Evolutionary conservation across 2,888 invertebrate species (phyloP).

Genomic region (Seira musarum): DNA sequence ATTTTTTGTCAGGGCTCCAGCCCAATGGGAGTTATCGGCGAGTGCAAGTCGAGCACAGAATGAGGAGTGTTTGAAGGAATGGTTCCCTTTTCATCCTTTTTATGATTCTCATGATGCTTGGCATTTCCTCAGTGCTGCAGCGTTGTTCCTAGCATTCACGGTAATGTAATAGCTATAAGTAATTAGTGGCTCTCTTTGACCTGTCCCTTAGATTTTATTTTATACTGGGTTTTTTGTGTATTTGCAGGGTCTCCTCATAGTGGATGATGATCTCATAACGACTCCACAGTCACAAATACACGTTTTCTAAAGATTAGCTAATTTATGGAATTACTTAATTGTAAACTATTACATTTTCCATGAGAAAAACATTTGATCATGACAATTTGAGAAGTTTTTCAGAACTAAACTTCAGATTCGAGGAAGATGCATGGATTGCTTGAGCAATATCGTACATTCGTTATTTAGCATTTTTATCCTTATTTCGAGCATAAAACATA

Average conservation of each 20-base stretch:
- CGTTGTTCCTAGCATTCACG: slow-evolving; percentile 74
- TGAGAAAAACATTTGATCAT: no score
- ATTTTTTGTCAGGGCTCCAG: slow-evolving; percentile 64
- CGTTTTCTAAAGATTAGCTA: slow-evolving; percentile 67
- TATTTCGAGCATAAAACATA: no score
- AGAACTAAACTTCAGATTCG: no score
- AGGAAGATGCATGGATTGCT: no score
- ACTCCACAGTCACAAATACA: slow-evolving; percentile 63
- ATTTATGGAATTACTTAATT: no score
- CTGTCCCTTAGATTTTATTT: not conserved
- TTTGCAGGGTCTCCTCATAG: slow-evolving; percentile 64
- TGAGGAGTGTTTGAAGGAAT: slow-evolving; percentile 60
- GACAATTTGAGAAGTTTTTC: no score
- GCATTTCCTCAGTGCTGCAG: slow-evolving; percentile 74
- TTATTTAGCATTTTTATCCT: no score
- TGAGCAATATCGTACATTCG: no score
- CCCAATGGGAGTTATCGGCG: slow-evolving; percentile 67
- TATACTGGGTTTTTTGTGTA: not conserved
- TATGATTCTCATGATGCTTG: slow-evolving; percentile 74
- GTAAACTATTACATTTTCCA: no score
- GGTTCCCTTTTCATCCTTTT: slow-evolving; percentile 67
- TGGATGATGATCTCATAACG: slow-evolving; percentile 67
- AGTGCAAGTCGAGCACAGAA: slow-evolving; percentile 65
- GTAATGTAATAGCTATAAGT: slow-evolving; percentile 70
- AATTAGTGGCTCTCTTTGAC: no score